Evolutionary conservation across 2,113 vertebrate genomes (phyloP), one percentile per base, ranked within the genome.

Genomic region (Fregata magnificens): DNA sequence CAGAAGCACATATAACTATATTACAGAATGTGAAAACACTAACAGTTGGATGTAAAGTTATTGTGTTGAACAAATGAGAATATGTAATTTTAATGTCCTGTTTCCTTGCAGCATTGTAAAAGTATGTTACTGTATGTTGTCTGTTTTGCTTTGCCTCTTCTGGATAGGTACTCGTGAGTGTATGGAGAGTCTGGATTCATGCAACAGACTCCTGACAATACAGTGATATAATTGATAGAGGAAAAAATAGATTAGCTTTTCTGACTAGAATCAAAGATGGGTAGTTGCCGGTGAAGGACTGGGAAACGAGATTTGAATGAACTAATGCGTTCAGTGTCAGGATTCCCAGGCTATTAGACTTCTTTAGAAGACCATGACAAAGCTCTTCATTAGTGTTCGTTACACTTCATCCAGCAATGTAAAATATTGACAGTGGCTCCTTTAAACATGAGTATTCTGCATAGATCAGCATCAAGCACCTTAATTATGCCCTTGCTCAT

Each of bases 341-440:
- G 61, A 91, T 93, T 95, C 85, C 78, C 73, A 85, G 58, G 66
- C 78, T 84, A 69, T 91, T 87, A 87, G 73, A 44, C 44, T 25
- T 31, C 83, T 84, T 82, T 87, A 89, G 88, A 90, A 95, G 90
- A 62, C 84, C 66, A 69, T 91, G 88, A 88, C 83, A 80, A 93
- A 95, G 70, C 70, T 96, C 58, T 95, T 96, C 73, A 73, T 95
- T 97, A 91, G 50, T 42, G 83, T 82, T 97, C 1, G 10, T 91
- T 96, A 89, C 1, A 13, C 91, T 95, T 95, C 86, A 72, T 94
- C 53, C 94, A 87, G 78, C 74, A 97, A 85, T 56, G 62, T 95
- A 91, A 92, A 97, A 95, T 93, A 97, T 63, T 93, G 94, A 78
- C 69, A 92, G 80, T 95, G 90, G 80, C 86, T 92, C 82, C 86